Base-by-base conservation (phyloP, 2,888 invertebrate genomes). In the Dinocampus coccinellae region DNA sequence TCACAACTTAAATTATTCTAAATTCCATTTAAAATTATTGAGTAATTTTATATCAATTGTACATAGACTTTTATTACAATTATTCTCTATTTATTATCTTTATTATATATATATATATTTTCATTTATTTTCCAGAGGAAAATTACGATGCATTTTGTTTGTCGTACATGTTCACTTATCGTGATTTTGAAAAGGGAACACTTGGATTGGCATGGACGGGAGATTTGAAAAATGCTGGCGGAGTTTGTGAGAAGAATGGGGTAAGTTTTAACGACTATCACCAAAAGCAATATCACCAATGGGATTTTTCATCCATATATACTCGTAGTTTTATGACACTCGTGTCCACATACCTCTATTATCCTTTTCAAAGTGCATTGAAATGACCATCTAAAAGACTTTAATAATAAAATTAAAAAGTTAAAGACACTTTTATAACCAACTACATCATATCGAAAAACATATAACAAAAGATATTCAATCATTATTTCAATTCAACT, bases 131-230 rank as follows among this genome's bases (percentile, higher is more conserved):
- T 39, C 78, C 92, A 94, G 96, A 97, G 92, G 95, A 96, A 85
- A 96, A 98, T 87, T 98, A 99, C 88, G 96, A 98, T 86, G 96
- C 96, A 20, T 99, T 97, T 88, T 99, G 98, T 85, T 90, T 99
- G 82, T 97, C 98, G 60, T 99, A 98, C 88, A 97, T 98, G 93
- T 97, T 99, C 86, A 98, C 98, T 3, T 98, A 97, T 86, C 91
- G 97, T 65, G 96, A 97, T 87, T 97, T 97, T 83, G 96, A 96
- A 88, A 96, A 96, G 92, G 96, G 96, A 6, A 97, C 96, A 1
- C 89, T 99, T 75, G 99, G 99, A 3, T 89, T 99, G 72, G 98
- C 98, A 9, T 99, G 98, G 98, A 98, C 98, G 0, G 96, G 96
- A 0, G 96, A 96, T 88, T 89, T 96, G 16, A 96, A 96, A 85